Evolutionary conservation across 2,888 invertebrate species (phyloP).

Genomic region (Parnassius apollo): DNA sequence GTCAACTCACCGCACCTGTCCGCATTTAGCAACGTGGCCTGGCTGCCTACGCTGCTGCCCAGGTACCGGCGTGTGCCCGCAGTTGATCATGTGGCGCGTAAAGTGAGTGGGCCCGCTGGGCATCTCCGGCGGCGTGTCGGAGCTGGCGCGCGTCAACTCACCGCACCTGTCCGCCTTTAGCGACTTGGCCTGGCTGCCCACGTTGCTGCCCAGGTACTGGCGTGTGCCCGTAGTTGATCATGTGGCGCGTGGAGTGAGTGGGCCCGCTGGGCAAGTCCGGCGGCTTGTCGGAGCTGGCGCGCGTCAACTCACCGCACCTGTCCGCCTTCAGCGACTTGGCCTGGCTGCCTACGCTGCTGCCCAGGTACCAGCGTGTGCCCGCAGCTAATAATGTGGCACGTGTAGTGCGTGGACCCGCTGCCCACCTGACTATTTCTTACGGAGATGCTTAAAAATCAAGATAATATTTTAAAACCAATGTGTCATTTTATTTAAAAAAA

Average conservation of each 20-base stretch:
- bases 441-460: no score
- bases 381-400: no score
- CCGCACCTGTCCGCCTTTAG: slow-evolving; percentile 97
- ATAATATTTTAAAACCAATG: no score
- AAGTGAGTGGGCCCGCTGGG: slow-evolving; percentile 99
- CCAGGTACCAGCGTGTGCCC: no score
- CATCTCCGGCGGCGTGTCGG: slow-evolving; percentile 98
- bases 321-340: no score
- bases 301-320: no score
- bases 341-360: no score
- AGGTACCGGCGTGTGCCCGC: slow-evolving; percentile 95
- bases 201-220: slow-evolving; percentile 90
- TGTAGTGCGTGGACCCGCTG: background rate
- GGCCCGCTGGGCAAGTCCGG: no score
- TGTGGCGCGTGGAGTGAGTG: no score
- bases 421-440: background rate
- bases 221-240: no score
- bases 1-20: slow-evolving; percentile 97
- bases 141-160: slow-evolving; percentile 97
- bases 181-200: slow-evolving; percentile 99
- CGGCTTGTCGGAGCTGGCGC: no score
- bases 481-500: no score
- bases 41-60: slow-evolving; percentile 98
- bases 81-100: slow-evolving; percentile 98
- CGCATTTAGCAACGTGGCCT: slow-evolving; percentile 98